Evolutionary conservation across 2,113 vertebrate genomes (phyloP), one percentile per base, ranked within the genome.

Genomic region (Strix uralensis): DNA sequence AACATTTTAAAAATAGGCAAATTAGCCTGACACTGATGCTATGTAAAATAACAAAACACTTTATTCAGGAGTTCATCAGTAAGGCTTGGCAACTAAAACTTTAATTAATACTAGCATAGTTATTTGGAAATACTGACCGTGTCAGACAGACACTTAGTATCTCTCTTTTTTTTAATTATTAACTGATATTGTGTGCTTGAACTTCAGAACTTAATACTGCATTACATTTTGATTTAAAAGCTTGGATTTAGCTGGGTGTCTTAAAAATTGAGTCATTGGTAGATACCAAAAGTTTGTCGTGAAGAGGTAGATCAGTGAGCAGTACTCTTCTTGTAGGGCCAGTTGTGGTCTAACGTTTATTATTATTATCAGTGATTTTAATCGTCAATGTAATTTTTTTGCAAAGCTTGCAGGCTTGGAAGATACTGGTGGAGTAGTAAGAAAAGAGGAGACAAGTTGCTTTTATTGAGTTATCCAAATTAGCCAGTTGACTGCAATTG

Each of bases 211-310:
- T 91, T 91, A 91, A 91, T 87, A 61, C 72, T 72, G 34, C 34
- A 44, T 92, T 91, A 95, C 77, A 94, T 94, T 94, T 96, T 85
- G 69, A 85, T 63, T 54, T 86, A 32, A 92, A 92, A 90, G 36
- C 79, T 82, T 88, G 79, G 70, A 86, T 88, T 90, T 90, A 88
- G 10, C 57, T 73, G 58, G 5, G 12, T 81, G 49, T 57, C 73
- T 87, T 54, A 69, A 86, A 91, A 94, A 57, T 10, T 34, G 51
- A 69, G 38, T 40, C 29, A 19, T 5, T 70, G 26, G 21, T n/a
- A 77, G 70, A 16, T 66, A n/a, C 11, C 46, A 54, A 73, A 77
- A 92, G 15, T 6, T 4, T 55, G 29, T 7, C 81, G 30, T 82
- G 61, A 91, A 70, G 73, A 38, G 19, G 40, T 29, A 67, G 52